phyloP scores from a whole-genome alignment of 2,888 invertebrate species.

The Meiosimyza platycephala region DNA sequence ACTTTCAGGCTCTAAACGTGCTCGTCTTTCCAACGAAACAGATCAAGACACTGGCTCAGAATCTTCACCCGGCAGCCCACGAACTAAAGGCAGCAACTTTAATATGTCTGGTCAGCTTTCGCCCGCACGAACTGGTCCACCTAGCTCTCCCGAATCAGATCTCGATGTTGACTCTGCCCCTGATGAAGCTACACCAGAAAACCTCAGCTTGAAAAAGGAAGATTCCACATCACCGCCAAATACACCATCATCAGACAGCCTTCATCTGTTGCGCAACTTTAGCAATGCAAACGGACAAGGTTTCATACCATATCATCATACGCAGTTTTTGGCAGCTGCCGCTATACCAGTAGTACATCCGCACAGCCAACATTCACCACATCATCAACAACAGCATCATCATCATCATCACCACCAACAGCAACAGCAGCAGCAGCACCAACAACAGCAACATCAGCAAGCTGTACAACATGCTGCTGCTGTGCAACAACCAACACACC shows the following conservation, averaged over 20 bases:
- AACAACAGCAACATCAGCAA: conserved; percentile 46
- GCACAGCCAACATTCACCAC: conserved; percentile 42
- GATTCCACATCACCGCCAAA: conserved; percentile 68
- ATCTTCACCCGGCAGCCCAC: conserved; percentile 66
- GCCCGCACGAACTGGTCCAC: conserved; percentile 66
- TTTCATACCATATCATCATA: conserved; percentile 68
- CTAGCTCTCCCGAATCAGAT: conserved; percentile 67
- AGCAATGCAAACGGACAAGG: conserved; percentile 64
- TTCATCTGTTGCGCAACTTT: conserved; percentile 63
- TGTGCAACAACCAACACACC: conserved; percentile 57
- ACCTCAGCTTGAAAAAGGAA: conserved; percentile 80
- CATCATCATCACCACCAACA: conserved; percentile 51
- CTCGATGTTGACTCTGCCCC: conserved; percentile 68
- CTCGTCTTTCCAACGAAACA: conserved; percentile 66
- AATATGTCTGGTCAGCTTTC: conserved; percentile 63
- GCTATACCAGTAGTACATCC: conserved; percentile 43
- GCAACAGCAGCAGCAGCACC: conserved; percentile 48
- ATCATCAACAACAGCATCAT: conserved; percentile 48
- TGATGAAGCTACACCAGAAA: conserved; percentile 78
- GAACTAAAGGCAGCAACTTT: conserved; percentile 56
- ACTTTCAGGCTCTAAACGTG: conserved; percentile 64
- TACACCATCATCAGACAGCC: conserved; percentile 63
- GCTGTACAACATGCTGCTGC: conserved; percentile 37
- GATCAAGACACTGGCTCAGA: conserved; percentile 67
- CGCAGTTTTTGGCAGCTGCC: conserved; percentile 60